A percentile compares a stretch with the other conserved stretches of the same genome.
These are phyloP conservation scores for Eurytoma californica DNA, from an alignment of 2,888 invertebrate genomes.

Conservation along the genomic window DNA sequence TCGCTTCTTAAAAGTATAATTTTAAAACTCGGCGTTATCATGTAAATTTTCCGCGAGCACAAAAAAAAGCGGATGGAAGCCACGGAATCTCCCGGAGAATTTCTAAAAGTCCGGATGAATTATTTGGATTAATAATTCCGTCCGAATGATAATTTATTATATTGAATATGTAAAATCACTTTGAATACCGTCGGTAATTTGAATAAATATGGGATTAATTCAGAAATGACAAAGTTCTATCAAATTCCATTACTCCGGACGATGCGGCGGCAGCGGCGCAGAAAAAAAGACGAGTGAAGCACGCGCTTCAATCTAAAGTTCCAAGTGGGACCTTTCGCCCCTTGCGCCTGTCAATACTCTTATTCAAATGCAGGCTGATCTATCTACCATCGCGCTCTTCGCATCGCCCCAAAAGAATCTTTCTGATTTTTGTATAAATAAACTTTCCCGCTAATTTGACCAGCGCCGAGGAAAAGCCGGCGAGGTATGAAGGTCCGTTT, in stretches of 20 bases:
- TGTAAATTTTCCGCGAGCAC: background rate
- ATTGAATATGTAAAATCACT: slow-evolving; percentile 48
- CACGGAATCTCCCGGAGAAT: background rate
- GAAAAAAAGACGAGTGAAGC: slow-evolving; percentile 2
- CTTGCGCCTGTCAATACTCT: slow-evolving; percentile 41
- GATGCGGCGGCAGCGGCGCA: background rate
- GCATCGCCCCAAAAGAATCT: slow-evolving; percentile 14
- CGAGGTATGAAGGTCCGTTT: slow-evolving; percentile 27
- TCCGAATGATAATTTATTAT: slow-evolving; percentile 42
- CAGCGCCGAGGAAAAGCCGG: slow-evolving; percentile 15
- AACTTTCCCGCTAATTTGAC: slow-evolving; percentile 41
- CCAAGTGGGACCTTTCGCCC: slow-evolving; percentile 29
- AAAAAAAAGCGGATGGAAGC: background rate
- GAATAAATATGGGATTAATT: slow-evolving; percentile 54
- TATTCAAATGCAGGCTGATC: slow-evolving; percentile 36
- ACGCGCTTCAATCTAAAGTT: slow-evolving; percentile 52
- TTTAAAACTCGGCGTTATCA: slow-evolving; percentile 3
- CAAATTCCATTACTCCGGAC: slow-evolving; percentile 39
- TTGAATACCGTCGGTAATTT: slow-evolving; percentile 41
- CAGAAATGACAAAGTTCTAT: slow-evolving; percentile 50
- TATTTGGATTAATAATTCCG: slow-evolving; percentile 47
- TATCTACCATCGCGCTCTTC: background rate
- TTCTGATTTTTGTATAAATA: background rate
- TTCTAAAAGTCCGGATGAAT: slow-evolving; percentile 28
- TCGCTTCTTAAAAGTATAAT: slow-evolving; percentile 21